These are phyloP conservation scores for Geotrupes spiniger DNA, from an alignment of 2,888 invertebrate species.

Conservation along the genomic window DNA sequence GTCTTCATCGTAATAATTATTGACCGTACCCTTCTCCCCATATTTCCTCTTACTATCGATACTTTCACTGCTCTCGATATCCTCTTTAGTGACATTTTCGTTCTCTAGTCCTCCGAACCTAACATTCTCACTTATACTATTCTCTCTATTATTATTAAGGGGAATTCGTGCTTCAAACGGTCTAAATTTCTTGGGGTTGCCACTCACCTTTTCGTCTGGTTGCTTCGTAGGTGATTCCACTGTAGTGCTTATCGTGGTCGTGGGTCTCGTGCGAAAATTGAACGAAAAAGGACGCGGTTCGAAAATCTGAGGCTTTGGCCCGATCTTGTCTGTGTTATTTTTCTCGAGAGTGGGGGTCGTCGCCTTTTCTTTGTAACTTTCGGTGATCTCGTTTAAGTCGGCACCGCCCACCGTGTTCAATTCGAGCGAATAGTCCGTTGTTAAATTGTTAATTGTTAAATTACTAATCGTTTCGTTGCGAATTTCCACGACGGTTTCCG, in stretches of 20 bases:
- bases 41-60: neutral
- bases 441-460: no score
- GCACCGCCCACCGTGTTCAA: neutral
- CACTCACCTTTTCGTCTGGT: conserved; percentile 31
- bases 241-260: conserved; percentile 49
- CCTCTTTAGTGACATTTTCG: neutral
- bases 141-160: conserved; percentile 17
- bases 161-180: conserved; percentile 9
- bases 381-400: no score
- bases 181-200: conserved; percentile 18
- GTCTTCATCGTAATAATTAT: neutral
- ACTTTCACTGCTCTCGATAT: neutral
- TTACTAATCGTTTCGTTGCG: no score
- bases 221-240: conserved; percentile 14
- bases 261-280: conserved; percentile 36
- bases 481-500: no score
- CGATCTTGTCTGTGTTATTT: conserved; percentile 1
- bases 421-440: neutral
- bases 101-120: neutral
- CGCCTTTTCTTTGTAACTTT: no score
- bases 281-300: conserved; percentile 43
- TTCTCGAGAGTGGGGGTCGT: no score
- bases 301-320: conserved; percentile 35
- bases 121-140: conserved; percentile 8
- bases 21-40: neutral